Conservation (phyloP, 2,888 invertebrate species). For the Monochamus alternatus region DNA sequence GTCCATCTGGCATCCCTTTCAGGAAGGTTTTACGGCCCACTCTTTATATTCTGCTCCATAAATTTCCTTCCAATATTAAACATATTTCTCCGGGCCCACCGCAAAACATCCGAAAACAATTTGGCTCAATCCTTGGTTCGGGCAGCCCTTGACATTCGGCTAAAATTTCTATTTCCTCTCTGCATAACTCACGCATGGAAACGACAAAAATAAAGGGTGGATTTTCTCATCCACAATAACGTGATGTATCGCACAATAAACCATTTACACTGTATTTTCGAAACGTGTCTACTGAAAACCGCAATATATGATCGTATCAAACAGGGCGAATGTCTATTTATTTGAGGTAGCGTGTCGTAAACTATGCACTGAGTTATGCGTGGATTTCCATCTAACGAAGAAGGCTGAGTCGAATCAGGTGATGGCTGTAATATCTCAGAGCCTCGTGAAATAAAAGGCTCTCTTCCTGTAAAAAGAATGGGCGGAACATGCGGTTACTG, state of each 20-base stretch:
- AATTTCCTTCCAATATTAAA: conserved; percentile 29
- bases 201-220: conserved; percentile 29
- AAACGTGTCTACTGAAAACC: conserved; percentile 43
- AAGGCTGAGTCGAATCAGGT: conserved; percentile 18
- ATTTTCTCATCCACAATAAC: conserved; percentile 32
- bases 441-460: conserved; percentile 1
- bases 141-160: conserved; percentile 28
- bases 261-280: conserved; percentile 36
- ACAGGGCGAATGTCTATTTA: conserved; percentile 24
- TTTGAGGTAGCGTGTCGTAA: conserved; percentile 7
- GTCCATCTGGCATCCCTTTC: conserved; percentile 16
- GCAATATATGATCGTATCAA: conserved; percentile 36
- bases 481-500: conserved; percentile 15
- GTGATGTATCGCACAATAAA: conserved; percentile 41
- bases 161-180: conserved; percentile 37
- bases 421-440: conserved; percentile 12
- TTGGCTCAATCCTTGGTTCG: conserved; percentile 32
- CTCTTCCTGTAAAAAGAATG: conserved; percentile 17
- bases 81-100: conserved; percentile 32
- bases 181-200: conserved; percentile 19
- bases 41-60: conserved; percentile 24
- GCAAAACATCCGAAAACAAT: conserved; percentile 37
- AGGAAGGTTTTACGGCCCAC: not conserved
- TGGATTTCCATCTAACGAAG: conserved; percentile 20
- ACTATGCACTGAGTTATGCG: conserved; percentile 30